Percentiles rank a stretch among this genome's conserved stretches.
Evolutionary conservation across 1,140 invertebrate species (phyloP).

Genomic region (Pachyrhynchus sulphureomaculatus): DNA sequence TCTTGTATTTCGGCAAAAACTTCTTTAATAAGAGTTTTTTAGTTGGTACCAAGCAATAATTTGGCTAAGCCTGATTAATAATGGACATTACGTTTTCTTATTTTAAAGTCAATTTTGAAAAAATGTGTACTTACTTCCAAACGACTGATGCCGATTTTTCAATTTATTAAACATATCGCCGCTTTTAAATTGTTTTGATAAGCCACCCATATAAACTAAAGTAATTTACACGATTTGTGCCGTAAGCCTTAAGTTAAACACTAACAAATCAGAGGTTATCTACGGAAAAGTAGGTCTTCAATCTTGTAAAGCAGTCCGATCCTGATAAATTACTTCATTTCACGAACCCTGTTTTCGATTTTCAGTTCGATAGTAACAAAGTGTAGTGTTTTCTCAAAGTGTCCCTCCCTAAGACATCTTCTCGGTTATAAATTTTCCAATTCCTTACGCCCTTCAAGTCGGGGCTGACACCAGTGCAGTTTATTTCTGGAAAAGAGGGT

Average conservation of each 20-base stretch:
- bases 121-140: too few species aligned
- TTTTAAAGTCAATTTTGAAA: too few species aligned
- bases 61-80: too few species aligned
- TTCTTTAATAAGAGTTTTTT: too few species aligned
- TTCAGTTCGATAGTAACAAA: slow-evolving; percentile 29
- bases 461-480: slow-evolving; percentile 35
- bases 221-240: too few species aligned
- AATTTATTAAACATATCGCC: too few species aligned
- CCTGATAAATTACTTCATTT: slow-evolving; percentile 29
- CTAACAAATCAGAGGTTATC: slow-evolving; percentile 12
- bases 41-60: too few species aligned
- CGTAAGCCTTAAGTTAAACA: neutral
- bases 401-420: slow-evolving; percentile 36
- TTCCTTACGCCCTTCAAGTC: slow-evolving; percentile 43
- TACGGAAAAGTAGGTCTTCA: slow-evolving; percentile 8
- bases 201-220: too few species aligned
- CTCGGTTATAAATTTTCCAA: slow-evolving; percentile 51
- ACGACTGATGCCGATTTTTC: too few species aligned
- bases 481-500: slow-evolving; percentile 43
- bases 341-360: slow-evolving; percentile 23
- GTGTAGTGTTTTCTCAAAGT: slow-evolving; percentile 32
- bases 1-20: too few species aligned
- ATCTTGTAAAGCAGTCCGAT: slow-evolving; percentile 20
- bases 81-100: too few species aligned
- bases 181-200: too few species aligned